phyloP scores from a whole-genome alignment of 2,888 invertebrate species.

The Plagodis dolabraria region DNA sequence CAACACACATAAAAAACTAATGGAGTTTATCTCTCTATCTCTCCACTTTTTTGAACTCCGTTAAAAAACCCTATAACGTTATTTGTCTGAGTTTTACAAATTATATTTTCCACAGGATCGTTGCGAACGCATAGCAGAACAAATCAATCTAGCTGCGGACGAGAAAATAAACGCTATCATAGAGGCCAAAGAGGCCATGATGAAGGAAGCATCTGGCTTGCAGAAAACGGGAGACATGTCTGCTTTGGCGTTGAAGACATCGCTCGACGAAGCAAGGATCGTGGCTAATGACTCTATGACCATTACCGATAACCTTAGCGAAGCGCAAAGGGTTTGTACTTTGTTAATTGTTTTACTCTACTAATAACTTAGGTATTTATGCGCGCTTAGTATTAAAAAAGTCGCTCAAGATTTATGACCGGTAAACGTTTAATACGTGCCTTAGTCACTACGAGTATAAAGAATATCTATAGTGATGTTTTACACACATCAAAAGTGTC shows the following conservation, averaged over 20 bases:
- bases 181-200: constrained; percentile 68
- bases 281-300: constrained; percentile 70
- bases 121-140: constrained; percentile 80
- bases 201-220: constrained; percentile 70
- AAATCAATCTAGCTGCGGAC: constrained; percentile 79
- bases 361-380: not conserved
- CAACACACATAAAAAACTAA: too few species aligned
- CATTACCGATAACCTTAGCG: constrained; percentile 58
- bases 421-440: too few species aligned
- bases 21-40: too few species aligned
- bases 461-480: too few species aligned
- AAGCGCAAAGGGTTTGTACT: constrained; percentile 71
- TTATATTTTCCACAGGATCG: constrained; percentile 64
- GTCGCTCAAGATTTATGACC: too few species aligned
- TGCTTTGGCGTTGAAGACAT: constrained; percentile 73
- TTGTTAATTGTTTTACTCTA: not conserved
- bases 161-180: constrained; percentile 80
- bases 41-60: too few species aligned
- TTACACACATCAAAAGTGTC: too few species aligned
- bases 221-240: constrained; percentile 73
- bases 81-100: not conserved
- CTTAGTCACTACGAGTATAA: too few species aligned
- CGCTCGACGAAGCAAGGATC: constrained; percentile 70
- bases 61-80: too few species aligned
- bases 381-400: not conserved